Conservation (phyloP, 2,888 invertebrate genomes). For the Parnassius smintheus region DNA sequence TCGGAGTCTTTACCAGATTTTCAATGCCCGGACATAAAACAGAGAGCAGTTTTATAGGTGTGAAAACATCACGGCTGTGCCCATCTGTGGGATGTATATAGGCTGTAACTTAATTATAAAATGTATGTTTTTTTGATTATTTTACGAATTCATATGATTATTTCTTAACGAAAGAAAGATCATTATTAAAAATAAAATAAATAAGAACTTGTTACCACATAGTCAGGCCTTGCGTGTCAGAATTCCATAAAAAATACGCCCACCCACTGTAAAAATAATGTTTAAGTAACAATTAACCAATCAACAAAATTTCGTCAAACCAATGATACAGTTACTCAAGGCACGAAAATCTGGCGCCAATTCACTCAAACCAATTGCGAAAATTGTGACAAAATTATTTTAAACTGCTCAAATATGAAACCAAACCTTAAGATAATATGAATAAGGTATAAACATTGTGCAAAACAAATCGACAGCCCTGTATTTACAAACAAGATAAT, state of each 20-base stretch:
- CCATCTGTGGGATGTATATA: too few relatives aligned
- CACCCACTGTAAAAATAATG: conserved; percentile 39
- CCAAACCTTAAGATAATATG: neutral
- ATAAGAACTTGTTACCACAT: neutral
- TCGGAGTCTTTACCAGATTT: too few relatives aligned
- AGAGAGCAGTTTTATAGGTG: too few relatives aligned
- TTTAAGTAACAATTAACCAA: conserved; percentile 69
- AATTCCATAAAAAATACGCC: conserved; percentile 48
- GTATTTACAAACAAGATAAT: conserved; percentile 64
- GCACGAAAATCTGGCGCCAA: conserved; percentile 57
- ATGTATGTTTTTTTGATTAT: too few relatives aligned
- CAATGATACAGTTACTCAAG: conserved; percentile 69
- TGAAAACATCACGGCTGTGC: too few relatives aligned
- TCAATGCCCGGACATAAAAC: too few relatives aligned
- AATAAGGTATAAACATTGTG: conserved; percentile 32
- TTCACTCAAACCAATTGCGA: conserved; percentile 44
- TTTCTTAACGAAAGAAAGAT: neutral
- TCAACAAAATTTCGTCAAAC: conserved; percentile 68
- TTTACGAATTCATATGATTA: neutral
- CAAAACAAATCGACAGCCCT: conserved; percentile 34
- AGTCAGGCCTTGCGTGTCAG: conserved; percentile 44
- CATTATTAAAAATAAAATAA: conserved; percentile 16
- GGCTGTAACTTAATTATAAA: too few relatives aligned
- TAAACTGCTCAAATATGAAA: neutral
- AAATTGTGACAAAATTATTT: conserved; percentile 34